Conservation (phyloP, 2,797 vertebrate genomes). For the Rhodeus uyekii region DNA sequence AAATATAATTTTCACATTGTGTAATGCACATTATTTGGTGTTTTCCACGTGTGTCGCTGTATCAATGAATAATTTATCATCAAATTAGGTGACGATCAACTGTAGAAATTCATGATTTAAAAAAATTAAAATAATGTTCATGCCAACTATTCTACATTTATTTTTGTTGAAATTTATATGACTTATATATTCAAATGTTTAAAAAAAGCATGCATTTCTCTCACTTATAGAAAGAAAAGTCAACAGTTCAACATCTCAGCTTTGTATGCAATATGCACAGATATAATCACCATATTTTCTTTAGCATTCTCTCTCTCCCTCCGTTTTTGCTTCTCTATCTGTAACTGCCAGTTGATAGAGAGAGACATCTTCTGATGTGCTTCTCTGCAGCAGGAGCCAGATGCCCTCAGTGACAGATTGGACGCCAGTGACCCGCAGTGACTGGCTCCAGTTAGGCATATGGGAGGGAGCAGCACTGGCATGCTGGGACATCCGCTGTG, state of each 20-base stretch:
- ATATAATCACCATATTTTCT: background rate
- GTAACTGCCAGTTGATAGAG: background rate
- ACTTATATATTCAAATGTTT: no score
- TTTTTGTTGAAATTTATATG: no score
- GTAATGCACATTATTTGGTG: background rate
- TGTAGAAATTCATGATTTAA: background rate
- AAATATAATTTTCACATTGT: background rate
- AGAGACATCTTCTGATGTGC: constrained; percentile 36
- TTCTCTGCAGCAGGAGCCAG: constrained; percentile 24
- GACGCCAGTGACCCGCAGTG: constrained; percentile 25
- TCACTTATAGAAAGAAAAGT: background rate
- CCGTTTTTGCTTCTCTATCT: background rate
- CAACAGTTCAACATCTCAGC: background rate
- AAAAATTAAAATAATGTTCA: background rate
- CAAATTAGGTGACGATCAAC: background rate
- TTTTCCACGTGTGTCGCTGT: background rate
- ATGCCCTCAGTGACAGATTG: constrained; percentile 27
- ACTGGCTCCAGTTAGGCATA: constrained; percentile 4
- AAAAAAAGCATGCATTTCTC: background rate
- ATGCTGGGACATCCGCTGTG: constrained; percentile 6
- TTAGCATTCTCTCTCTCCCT: background rate
- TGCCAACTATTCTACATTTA: background rate
- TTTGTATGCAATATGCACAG: background rate
- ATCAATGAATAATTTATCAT: background rate
- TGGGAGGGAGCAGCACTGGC: constrained; percentile 4